Percentiles rank a stretch among this genome's conserved stretches.
Evolutionary conservation across 2,113 vertebrate species (phyloP).

Genomic region (Seriola dumerili): DNA sequence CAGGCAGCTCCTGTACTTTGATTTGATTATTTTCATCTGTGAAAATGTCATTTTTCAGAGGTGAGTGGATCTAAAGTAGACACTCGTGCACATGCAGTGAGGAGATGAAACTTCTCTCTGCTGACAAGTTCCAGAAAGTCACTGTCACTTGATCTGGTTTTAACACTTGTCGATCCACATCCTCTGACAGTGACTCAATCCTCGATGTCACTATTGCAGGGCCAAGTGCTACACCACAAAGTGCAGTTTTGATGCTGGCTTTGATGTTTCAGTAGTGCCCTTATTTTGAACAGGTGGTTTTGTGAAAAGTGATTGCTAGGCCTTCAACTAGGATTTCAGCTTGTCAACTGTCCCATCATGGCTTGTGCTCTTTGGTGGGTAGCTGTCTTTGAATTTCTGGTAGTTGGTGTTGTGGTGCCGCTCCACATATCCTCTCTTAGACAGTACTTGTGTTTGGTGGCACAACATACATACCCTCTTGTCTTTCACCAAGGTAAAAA

Average conservation of each 20-base stretch:
- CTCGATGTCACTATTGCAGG: neutral
- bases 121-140: neutral
- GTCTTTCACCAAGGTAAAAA: conserved; percentile 3
- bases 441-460: neutral
- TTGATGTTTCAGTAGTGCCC: neutral
- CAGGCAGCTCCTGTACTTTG: neutral
- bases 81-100: neutral
- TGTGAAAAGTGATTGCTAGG: conserved; percentile 5
- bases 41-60: neutral
- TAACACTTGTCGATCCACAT: neutral
- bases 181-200: neutral
- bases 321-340: neutral
- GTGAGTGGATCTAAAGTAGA: neutral
- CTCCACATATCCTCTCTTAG: conserved; percentile 10
- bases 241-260: neutral
- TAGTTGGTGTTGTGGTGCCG: conserved; percentile 12
- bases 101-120: neutral
- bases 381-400: conserved; percentile 3
- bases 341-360: neutral
- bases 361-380: neutral
- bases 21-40: conserved; percentile 24
- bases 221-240: neutral
- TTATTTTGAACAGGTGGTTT: conserved; percentile 5
- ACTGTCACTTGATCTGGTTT: neutral
- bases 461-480: neutral